These are phyloP conservation scores for Linurgus olivaceus DNA, from an alignment of 2,797 vertebrate genomes.

Conservation along the genomic window DNA sequence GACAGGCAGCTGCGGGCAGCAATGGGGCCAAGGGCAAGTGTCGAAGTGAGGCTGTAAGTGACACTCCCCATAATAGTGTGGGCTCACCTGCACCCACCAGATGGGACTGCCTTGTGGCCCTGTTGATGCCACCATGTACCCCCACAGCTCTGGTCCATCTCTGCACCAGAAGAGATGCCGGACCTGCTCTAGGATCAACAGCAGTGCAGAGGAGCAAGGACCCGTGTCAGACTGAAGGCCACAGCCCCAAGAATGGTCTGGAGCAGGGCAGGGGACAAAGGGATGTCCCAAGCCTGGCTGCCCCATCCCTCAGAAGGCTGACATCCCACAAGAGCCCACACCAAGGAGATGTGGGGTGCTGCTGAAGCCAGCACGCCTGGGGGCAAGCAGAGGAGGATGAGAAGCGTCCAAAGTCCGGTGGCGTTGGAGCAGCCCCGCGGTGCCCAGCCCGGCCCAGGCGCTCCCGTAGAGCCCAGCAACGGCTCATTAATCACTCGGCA, in stretches of 20 bases:
- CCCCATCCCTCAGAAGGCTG: neutral
- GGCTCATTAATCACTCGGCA: constrained; percentile 75
- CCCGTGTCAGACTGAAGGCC: rapidly evolving
- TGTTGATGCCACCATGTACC: rapidly evolving
- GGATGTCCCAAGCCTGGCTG: neutral
- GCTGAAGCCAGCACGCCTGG: rapidly evolving
- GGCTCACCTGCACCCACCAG: neutral
- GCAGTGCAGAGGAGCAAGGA: neutral
- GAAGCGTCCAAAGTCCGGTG: rapidly evolving
- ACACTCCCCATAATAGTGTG: neutral
- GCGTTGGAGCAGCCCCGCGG: rapidly evolving
- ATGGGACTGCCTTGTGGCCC: rapidly evolving
- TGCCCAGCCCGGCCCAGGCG: neutral
- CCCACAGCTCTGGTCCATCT: neutral
- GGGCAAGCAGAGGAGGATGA: rapidly evolving
- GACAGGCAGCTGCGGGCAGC: neutral
- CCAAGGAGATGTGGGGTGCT: rapidly evolving
- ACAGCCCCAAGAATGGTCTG: neutral
- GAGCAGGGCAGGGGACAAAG: neutral
- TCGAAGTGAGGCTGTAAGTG: rapidly evolving
- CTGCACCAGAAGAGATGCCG: rapidly evolving
- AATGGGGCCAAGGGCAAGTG: rapidly evolving
- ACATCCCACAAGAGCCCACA: rapidly evolving
- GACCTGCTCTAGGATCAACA: neutral
- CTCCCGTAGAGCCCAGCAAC: constrained; percentile 32